A percentile compares a stretch with the other conserved stretches of the same genome.
Conservation (phyloP, 1,140 invertebrate genomes). For the Vanessa tameamea region DNA sequence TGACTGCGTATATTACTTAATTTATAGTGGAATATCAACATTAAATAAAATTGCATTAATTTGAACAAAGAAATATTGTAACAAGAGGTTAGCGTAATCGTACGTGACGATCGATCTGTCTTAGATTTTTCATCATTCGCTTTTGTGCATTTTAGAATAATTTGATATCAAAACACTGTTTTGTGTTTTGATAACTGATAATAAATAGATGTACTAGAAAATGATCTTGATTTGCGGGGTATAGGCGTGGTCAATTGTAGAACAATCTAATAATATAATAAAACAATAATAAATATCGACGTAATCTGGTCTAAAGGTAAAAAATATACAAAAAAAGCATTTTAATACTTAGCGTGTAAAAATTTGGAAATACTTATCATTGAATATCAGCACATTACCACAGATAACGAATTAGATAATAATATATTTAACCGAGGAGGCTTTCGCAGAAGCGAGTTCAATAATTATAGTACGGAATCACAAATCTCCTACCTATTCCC, state of each 20-base stretch:
- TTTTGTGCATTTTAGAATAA: not conserved
- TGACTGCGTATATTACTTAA: conserved; percentile 55
- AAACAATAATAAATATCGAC: conserved; percentile 19
- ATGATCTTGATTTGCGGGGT: conserved; percentile 9
- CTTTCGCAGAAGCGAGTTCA: conserved; percentile 10
- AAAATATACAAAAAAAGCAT: not conserved
- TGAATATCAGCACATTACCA: not conserved
- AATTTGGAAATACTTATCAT: not conserved
- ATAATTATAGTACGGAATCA: not conserved
- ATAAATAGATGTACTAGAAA: conserved; percentile 25
- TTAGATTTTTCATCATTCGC: not conserved
- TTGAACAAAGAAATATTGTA: not conserved
- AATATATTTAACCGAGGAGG: not conserved
- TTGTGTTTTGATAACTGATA: not conserved
- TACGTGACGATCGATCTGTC: not conserved
- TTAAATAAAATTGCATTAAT: conserved; percentile 27
- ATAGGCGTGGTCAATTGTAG: conserved; percentile 30
- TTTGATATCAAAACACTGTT: not conserved
- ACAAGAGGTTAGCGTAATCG: not conserved
- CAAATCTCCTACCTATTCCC: conserved; percentile 1
- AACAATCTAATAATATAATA: conserved; percentile 20
- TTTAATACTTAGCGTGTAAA: not conserved
- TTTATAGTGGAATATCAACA: conserved; percentile 45
- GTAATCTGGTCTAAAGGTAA: not conserved
- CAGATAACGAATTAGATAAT: not conserved